These are phyloP conservation scores for Trinectes maculatus DNA, from an alignment of 2,113 vertebrate species.

Conservation along the genomic window DNA sequence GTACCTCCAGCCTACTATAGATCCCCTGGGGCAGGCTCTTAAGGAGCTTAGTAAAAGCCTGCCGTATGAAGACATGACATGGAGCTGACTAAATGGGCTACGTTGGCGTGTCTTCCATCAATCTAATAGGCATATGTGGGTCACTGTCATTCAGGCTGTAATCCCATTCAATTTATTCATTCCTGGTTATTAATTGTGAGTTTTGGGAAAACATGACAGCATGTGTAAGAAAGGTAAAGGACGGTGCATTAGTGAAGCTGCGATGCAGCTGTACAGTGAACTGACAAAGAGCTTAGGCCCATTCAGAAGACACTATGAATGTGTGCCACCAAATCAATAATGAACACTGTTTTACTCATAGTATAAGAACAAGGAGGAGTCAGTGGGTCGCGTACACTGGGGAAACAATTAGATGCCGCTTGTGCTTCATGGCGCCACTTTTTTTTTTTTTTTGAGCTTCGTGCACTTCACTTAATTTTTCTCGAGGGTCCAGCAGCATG, in stretches of 20 bases:
- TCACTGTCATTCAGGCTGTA: constrained; percentile 73
- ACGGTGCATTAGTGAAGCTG: constrained; percentile 29
- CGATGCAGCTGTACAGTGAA: constrained; percentile 26
- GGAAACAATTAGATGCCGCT: constrained; percentile 78
- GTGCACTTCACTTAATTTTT: constrained; percentile 61
- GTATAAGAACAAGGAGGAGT: constrained; percentile 70
- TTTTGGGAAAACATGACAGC: constrained; percentile 49
- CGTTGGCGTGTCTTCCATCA: constrained; percentile 81
- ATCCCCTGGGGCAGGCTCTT: constrained; percentile 82
- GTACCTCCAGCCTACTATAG: constrained; percentile 78
- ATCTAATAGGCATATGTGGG: constrained; percentile 76
- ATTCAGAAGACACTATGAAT: constrained; percentile 49
- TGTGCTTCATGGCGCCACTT: constrained; percentile 40
- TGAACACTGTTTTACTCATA: constrained; percentile 69
- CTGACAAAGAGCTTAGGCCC: constrained; percentile 42
- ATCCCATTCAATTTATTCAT: constrained; percentile 78
- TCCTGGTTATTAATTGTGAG: constrained; percentile 67
- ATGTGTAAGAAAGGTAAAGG: constrained; percentile 29
- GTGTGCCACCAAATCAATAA: constrained; percentile 71
- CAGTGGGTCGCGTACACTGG: constrained; percentile 73
- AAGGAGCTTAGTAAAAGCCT: constrained; percentile 85
- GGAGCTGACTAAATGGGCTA: constrained; percentile 80
- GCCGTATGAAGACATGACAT: constrained; percentile 81
- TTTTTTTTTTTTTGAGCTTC: constrained; percentile 30
- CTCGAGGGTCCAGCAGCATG: constrained; percentile 66